Conservation (phyloP, 2,888 invertebrate species). For the Lasioglossum zephyrum region DNA sequence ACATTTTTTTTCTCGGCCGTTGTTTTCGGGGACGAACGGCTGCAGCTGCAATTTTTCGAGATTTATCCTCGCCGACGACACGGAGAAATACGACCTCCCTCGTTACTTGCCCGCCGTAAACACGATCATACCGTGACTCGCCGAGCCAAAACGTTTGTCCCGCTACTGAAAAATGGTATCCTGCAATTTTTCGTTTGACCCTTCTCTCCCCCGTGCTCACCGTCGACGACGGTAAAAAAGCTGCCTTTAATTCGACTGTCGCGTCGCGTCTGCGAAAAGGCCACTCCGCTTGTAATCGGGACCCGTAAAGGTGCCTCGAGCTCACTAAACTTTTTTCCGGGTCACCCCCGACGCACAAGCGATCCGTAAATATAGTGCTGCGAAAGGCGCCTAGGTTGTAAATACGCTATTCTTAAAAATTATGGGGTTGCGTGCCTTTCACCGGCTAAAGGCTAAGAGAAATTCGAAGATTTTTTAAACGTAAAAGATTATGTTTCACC, state of each 20-base stretch:
- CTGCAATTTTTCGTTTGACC: constrained; percentile 40
- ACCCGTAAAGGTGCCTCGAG: not conserved
- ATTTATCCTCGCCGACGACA: constrained; percentile 60
- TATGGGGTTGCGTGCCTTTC: not conserved
- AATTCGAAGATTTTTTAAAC: not conserved
- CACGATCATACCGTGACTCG: constrained; percentile 69
- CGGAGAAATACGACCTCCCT: constrained; percentile 63
- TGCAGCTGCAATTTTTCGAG: constrained; percentile 60
- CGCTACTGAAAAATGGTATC: constrained; percentile 47
- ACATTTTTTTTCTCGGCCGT: constrained; percentile 23
- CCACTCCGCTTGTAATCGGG: not conserved
- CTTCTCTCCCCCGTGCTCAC: not conserved
- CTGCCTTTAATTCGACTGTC: constrained; percentile 15
- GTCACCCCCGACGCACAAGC: not conserved
- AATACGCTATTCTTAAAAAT: not conserved
- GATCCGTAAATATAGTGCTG: not conserved
- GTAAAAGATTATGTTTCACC: not conserved
- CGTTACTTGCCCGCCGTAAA: constrained; percentile 66
- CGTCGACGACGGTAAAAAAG: not conserved
- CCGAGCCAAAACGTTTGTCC: constrained; percentile 41
- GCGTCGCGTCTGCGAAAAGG: not conserved
- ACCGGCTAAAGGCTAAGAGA: not conserved
- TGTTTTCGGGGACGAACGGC: constrained; percentile 35
- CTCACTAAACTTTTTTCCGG: not conserved
- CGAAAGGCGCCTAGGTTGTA: not conserved